Percentiles rank a stretch among this genome's conserved stretches.
Conservation (phyloP, 2,888 invertebrate species). For the Tiliacea citrago region DNA sequence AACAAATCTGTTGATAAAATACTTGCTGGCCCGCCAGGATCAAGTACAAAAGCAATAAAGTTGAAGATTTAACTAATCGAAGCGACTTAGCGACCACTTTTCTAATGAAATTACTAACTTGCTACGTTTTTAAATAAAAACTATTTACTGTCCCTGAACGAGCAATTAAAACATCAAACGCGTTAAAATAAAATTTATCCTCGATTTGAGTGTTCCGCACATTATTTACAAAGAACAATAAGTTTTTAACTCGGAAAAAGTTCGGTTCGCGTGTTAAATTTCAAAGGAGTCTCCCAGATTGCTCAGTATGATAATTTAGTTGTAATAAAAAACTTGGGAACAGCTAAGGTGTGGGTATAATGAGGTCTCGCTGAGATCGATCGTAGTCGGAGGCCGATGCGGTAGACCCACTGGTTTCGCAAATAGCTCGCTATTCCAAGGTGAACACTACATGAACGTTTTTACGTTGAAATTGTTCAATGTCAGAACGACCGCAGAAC, state of each 20-base stretch:
- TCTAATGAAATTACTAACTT: conserved; percentile 11
- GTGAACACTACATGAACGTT: conserved; percentile 78
- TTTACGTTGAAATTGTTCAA: conserved; percentile 84
- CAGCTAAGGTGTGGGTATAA: conserved; percentile 72
- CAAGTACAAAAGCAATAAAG: conserved; percentile 16
- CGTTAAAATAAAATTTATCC: conserved; percentile 13
- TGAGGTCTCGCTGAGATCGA: conserved; percentile 77
- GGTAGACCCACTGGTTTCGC: conserved; percentile 83
- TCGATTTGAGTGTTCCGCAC: conserved; percentile 18
- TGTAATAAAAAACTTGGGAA: conserved; percentile 67
- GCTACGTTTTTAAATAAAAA: conserved; percentile 16
- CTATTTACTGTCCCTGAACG: background rate
- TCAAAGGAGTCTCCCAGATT: conserved; percentile 60
- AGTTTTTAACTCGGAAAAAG: conserved; percentile 50
- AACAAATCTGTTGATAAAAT: conserved; percentile 7
- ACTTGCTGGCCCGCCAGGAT: background rate
- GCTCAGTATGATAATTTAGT: conserved; percentile 62
- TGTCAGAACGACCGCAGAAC: conserved; percentile 86
- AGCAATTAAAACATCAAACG: conserved; percentile 33
- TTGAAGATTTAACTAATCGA: conserved; percentile 1
- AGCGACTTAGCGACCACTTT: background rate
- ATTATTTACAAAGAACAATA: conserved; percentile 40
- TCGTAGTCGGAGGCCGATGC: conserved; percentile 77
- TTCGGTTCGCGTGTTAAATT: conserved; percentile 57
- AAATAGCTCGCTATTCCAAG: conserved; percentile 83